Evolutionary conservation across 1,140 invertebrate species (phyloP).

Genomic region (Panagrolaimus sp.): DNA sequence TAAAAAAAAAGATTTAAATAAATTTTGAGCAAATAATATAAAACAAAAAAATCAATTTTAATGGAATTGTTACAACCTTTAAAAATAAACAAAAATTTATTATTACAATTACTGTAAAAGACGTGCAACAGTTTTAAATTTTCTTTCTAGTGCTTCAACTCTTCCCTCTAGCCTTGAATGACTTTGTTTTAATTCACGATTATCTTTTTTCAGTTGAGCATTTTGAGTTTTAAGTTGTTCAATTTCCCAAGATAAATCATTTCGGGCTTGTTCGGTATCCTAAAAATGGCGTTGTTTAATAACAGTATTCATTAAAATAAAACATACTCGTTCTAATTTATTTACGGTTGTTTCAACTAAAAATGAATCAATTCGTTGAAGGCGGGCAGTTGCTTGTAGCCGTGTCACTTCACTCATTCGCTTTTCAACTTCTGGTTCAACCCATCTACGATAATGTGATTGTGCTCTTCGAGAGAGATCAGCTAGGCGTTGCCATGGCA

Average conservation of each 20-base stretch:
- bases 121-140: conserved; percentile 55
- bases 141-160: conserved; percentile 49
- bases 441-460: conserved; percentile 42
- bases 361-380: conserved; percentile 53
- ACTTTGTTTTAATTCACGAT: conserved; percentile 47
- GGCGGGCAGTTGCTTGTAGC: conserved; percentile 51
- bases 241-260: conserved; percentile 54
- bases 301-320: too few species aligned
- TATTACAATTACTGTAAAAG: conserved; percentile 52
- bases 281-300: conserved; percentile 14
- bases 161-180: conserved; percentile 47
- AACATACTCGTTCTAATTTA: conserved; percentile 45
- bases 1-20: too few species aligned
- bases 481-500: conserved; percentile 46
- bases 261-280: conserved; percentile 32
- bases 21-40: too few species aligned
- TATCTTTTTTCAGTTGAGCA: conserved; percentile 51
- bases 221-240: conserved; percentile 55
- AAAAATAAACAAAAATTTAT: too few species aligned
- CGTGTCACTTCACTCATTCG: conserved; percentile 53
- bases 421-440: conserved; percentile 54
- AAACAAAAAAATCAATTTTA: too few species aligned
- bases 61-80: background rate
- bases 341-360: conserved; percentile 47
- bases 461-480: conserved; percentile 45